Percentiles rank a stretch among this genome's conserved stretches.
These are phyloP conservation scores for Xiphias gladius DNA, from an alignment of 2,113 vertebrate genomes.

Conservation along the genomic window DNA sequence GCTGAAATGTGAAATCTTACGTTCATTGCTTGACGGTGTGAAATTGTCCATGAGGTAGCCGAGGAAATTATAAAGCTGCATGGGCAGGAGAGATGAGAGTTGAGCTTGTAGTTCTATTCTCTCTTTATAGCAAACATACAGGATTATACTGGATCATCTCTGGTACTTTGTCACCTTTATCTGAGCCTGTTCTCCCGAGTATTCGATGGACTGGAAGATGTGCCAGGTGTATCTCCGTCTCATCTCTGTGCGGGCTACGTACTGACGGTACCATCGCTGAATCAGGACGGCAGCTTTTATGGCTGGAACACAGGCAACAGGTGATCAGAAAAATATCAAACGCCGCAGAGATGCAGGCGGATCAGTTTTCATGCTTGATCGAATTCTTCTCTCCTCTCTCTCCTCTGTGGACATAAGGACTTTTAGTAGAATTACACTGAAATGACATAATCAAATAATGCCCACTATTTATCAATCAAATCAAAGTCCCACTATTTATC, in stretches of 20 bases:
- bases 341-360: background rate
- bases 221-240: slow-evolving; percentile 93
- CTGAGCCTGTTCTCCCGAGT: slow-evolving; percentile 94
- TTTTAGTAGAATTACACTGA: too few species aligned
- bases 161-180: slow-evolving; percentile 85
- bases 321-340: background rate
- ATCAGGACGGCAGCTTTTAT: slow-evolving; percentile 91
- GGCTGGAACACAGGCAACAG: slow-evolving; percentile 76
- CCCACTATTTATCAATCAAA: too few species aligned
- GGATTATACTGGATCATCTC: background rate
- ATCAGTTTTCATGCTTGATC: background rate
- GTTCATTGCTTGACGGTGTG: slow-evolving; percentile 88
- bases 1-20: slow-evolving; percentile 81
- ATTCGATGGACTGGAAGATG: slow-evolving; percentile 97
- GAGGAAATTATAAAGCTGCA: slow-evolving; percentile 94
- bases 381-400: background rate
- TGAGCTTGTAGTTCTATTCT: background rate
- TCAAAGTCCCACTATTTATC: too few species aligned
- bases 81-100: slow-evolving; percentile 7
- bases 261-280: slow-evolving; percentile 93
- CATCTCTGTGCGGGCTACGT: slow-evolving; percentile 90
- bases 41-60: slow-evolving; percentile 94
- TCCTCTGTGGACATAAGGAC: too few species aligned
- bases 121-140: background rate
- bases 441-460: too few species aligned